These are phyloP conservation scores for Chrysocyon brachyurus DNA, from an alignment of 2,797 vertebrate species.

Conservation along the genomic window DNA sequence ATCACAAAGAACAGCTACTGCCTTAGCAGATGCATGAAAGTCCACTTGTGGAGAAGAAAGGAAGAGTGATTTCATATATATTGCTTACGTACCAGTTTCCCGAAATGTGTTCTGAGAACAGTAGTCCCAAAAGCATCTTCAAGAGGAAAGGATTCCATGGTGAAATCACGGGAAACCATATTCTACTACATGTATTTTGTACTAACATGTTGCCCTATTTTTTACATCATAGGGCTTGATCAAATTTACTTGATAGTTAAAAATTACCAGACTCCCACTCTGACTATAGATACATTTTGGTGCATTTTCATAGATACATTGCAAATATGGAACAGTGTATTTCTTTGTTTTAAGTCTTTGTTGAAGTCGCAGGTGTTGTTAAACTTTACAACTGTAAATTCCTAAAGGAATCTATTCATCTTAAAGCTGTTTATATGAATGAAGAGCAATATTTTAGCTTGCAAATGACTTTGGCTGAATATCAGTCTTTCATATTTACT, in stretches of 20 bases:
- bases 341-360: constrained; percentile 22
- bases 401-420: constrained; percentile 4
- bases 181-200: neutral
- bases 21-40: neutral
- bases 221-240: neutral
- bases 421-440: neutral
- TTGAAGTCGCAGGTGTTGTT: neutral
- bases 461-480: constrained; percentile 24
- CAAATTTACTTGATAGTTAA: neutral
- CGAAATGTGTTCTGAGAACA: constrained; percentile 4
- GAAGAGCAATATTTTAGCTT: neutral
- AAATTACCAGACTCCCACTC: neutral
- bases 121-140: neutral
- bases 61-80: neutral
- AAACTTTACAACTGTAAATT: neutral
- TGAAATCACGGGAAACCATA: neutral
- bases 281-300: neutral
- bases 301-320: neutral
- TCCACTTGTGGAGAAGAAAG: neutral
- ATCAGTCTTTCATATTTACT: neutral
- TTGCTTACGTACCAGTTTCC: neutral
- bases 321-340: neutral
- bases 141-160: neutral
- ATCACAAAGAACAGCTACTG: neutral
- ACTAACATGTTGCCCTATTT: neutral